phyloP scores from a whole-genome alignment of 2,888 invertebrate species.

The Agrochola lota region DNA sequence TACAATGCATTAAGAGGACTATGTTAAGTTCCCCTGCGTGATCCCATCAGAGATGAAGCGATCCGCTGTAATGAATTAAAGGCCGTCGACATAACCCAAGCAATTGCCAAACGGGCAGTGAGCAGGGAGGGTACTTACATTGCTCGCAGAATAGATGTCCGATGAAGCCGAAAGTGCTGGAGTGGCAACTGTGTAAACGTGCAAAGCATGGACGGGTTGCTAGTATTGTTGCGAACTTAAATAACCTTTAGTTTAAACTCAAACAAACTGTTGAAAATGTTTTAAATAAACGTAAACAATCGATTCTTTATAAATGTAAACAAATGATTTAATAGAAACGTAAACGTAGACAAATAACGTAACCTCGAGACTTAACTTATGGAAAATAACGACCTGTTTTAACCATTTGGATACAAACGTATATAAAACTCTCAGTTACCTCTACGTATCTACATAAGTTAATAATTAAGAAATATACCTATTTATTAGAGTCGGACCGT shows the following conservation, averaged over 20 bases:
- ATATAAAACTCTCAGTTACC: not conserved
- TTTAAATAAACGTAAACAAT: not conserved
- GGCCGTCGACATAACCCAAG: not conserved
- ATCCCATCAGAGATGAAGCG: not conserved
- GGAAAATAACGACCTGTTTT: not conserved
- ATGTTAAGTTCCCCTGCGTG: not conserved
- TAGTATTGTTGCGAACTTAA: not conserved
- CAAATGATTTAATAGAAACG: not conserved
- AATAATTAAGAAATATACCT: not conserved
- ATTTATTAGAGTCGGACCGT: not conserved
- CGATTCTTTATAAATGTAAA: not conserved
- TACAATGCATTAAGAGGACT: not conserved
- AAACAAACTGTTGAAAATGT: not conserved
- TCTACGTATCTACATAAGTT: not conserved
- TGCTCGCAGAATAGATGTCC: not conserved
- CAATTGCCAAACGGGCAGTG: not conserved
- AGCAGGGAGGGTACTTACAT: not conserved
- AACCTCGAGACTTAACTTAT: not conserved
- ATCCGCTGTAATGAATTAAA: not conserved
- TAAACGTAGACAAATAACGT: not conserved
- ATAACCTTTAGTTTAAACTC: not conserved
- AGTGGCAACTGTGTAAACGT: not conserved
- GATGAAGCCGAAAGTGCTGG: not conserved
- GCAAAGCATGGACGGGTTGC: not conserved
- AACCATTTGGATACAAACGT: not conserved